Percentiles rank a stretch among this genome's conserved stretches.
Evolutionary conservation across 1,140 invertebrate genomes (phyloP).

Genomic region (Luehdorfia chinensis): DNA sequence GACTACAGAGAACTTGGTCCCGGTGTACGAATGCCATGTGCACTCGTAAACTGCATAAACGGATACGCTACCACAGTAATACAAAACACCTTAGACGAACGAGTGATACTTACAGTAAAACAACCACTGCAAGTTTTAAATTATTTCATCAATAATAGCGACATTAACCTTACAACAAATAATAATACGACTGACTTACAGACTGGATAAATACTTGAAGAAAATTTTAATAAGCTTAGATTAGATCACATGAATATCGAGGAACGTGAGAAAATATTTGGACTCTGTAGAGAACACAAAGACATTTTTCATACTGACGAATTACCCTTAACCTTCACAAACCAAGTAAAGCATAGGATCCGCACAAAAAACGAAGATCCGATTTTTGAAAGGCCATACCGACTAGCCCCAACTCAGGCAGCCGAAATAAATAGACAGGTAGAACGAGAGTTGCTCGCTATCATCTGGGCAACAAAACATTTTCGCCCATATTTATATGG

Average conservation of each 20-base stretch:
- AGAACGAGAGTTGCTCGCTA: constrained; percentile 23
- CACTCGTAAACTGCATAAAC: constrained; percentile 25
- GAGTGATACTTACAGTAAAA: too few relatives aligned
- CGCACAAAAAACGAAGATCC: constrained; percentile 10
- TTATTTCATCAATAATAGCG: too few relatives aligned
- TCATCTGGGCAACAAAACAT: constrained; percentile 20
- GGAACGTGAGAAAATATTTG: constrained; percentile 7
- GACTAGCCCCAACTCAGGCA: not conserved
- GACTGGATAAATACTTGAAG: constrained; percentile 2
- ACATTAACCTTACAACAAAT: too few relatives aligned
- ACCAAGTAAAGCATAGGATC: constrained; percentile 10
- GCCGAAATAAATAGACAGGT: constrained; percentile 13
- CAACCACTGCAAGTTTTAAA: too few relatives aligned
- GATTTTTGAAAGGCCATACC: constrained; percentile 6
- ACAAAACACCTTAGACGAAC: constrained; percentile 21
- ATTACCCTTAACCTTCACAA: constrained; percentile 15
- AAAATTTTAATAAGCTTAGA: constrained; percentile 17
- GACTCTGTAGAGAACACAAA: constrained; percentile 16
- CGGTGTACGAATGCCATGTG: constrained; percentile 24
- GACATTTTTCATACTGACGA: constrained; percentile 23
- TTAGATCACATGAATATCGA: constrained; percentile 17
- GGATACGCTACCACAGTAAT: constrained; percentile 22
- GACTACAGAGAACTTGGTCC: constrained; percentile 20
- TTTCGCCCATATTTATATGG: not conserved
- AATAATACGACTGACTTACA: too few relatives aligned